Conservation (phyloP, 1,140 invertebrate genomes). For the Portunus trituberculatus region DNA sequence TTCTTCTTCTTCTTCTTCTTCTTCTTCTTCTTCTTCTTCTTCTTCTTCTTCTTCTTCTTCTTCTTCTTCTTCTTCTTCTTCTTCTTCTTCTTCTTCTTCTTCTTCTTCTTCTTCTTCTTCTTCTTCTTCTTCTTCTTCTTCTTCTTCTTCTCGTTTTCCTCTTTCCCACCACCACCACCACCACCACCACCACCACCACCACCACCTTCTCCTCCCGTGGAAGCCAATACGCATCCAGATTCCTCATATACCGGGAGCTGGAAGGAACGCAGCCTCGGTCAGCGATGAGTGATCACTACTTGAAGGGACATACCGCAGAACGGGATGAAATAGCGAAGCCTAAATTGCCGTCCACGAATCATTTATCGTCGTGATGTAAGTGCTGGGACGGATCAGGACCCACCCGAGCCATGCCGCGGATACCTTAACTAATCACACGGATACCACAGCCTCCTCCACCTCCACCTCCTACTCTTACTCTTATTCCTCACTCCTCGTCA, state of each 20-base stretch:
- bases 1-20: no score
- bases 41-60: no score
- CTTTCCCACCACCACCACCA: no score
- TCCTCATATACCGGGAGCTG: slow-evolving; percentile 18
- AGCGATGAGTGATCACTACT: slow-evolving; percentile 39
- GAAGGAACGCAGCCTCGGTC: neutral
- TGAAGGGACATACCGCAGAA: slow-evolving; percentile 10
- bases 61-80: no score
- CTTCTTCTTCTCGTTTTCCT: no score
- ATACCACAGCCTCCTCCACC: slow-evolving; percentile 4
- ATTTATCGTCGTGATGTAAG: slow-evolving; percentile 30
- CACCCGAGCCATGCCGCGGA: slow-evolving; percentile 18
- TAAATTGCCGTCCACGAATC: slow-evolving; percentile 14
- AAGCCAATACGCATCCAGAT: slow-evolving; percentile 20
- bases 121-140: no score
- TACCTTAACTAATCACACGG: slow-evolving; percentile 52
- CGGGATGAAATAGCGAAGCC: slow-evolving; percentile 31
- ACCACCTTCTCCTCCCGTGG: no score
- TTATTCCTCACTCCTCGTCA: neutral
- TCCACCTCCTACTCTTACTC: neutral
- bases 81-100: no score
- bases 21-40: no score
- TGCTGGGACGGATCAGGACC: neutral
- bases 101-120: no score
- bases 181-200: no score